Evolutionary conservation across 2,888 invertebrate genomes (phyloP).

Genomic region (Drosophila nr. perissopoda): DNA sequence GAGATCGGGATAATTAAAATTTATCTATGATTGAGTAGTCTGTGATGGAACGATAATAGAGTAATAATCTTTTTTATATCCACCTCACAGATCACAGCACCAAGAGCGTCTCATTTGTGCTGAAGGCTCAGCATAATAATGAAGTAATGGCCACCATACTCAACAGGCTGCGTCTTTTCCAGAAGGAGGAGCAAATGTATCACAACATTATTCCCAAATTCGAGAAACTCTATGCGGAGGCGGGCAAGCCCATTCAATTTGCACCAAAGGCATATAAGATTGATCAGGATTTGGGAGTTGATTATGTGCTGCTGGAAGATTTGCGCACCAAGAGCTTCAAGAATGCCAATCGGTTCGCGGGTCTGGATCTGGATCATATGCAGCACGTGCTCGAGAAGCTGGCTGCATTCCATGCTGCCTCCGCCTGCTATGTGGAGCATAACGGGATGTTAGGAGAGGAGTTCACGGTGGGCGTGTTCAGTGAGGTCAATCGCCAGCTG

Average conservation of each 20-base stretch:
- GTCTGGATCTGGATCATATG: slow-evolving; percentile 81
- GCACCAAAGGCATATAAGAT: slow-evolving; percentile 78
- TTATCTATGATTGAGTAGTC: neutral
- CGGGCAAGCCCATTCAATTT: slow-evolving; percentile 74
- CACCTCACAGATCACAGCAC: slow-evolving; percentile 59
- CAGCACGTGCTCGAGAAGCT: slow-evolving; percentile 78
- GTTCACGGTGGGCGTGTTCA: slow-evolving; percentile 76
- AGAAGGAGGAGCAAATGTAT: slow-evolving; percentile 83
- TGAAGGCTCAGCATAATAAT: slow-evolving; percentile 73
- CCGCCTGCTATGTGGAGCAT: slow-evolving; percentile 83
- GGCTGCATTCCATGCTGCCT: slow-evolving; percentile 84
- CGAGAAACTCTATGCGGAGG: slow-evolving; percentile 75
- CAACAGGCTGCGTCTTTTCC: slow-evolving; percentile 72
- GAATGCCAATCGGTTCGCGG: slow-evolving; percentile 78
- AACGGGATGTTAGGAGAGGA: slow-evolving; percentile 73
- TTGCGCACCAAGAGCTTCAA: slow-evolving; percentile 74
- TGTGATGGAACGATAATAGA: neutral
- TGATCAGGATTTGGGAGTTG: slow-evolving; percentile 71
- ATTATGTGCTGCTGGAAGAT: slow-evolving; percentile 83
- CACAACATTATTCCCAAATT: slow-evolving; percentile 80
- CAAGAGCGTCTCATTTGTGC: slow-evolving; percentile 69
- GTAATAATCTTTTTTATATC: neutral
- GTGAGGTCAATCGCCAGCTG: slow-evolving; percentile 66
- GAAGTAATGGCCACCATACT: slow-evolving; percentile 72
- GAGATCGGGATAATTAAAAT: neutral